A percentile compares a stretch with the other conserved stretches of the same genome.
Conservation (phyloP, 2,113 vertebrate species). For the Sebastes schlegelii region DNA sequence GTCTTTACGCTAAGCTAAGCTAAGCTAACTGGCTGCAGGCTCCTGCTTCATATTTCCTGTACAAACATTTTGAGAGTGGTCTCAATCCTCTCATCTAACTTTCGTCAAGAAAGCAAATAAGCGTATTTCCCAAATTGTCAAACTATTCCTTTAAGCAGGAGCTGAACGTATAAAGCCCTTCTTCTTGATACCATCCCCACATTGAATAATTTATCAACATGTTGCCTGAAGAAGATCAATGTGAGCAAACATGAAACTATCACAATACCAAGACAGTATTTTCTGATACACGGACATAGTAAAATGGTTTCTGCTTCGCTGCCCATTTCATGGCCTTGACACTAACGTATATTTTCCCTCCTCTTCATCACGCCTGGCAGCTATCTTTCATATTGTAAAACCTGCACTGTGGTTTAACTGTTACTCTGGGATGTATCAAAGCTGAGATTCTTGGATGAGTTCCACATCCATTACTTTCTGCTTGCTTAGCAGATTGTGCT, state of each 20-base stretch:
- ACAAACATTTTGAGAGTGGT: neutral
- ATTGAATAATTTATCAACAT: neutral
- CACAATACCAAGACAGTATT: neutral
- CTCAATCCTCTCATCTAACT: neutral
- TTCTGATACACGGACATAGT: neutral
- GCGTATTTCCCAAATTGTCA: neutral
- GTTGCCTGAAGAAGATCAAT: neutral
- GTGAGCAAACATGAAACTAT: neutral
- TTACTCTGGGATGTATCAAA: slow-evolving; percentile 65
- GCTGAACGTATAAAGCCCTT: neutral
- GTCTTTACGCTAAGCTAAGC: neutral
- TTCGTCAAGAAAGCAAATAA: neutral
- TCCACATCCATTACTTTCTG: slow-evolving; percentile 55
- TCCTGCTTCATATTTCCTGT: neutral
- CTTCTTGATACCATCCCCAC: neutral
- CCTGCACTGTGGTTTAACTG: slow-evolving; percentile 49
- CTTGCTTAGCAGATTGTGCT: slow-evolving; percentile 39
- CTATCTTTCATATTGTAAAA: slow-evolving; percentile 49
- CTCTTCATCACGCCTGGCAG: slow-evolving; percentile 39
- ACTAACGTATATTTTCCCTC: slow-evolving; percentile 5
- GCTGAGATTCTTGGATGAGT: slow-evolving; percentile 42
- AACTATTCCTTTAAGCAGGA: neutral
- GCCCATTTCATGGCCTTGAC: slow-evolving; percentile 14
- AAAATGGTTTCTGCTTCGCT: slow-evolving; percentile 19
- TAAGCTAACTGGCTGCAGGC: neutral